Percentiles rank a stretch among this genome's conserved stretches.
Evolutionary conservation across 2,797 vertebrate species (phyloP).

Genomic region (Lacerta agilis): DNA sequence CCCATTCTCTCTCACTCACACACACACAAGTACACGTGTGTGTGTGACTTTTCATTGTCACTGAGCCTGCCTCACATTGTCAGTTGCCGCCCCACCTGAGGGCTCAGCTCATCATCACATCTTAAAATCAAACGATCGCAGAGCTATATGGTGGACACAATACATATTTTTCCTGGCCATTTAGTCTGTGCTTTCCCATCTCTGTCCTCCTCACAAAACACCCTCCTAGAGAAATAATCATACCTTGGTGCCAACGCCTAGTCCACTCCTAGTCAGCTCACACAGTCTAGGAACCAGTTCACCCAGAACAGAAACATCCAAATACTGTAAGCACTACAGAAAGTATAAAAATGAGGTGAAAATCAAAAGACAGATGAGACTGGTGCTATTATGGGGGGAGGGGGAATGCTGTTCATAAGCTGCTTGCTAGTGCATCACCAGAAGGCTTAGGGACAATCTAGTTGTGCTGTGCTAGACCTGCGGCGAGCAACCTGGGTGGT

Average conservation of each 20-base stretch:
- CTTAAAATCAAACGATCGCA: background rate
- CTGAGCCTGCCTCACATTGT: background rate
- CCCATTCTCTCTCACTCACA: background rate
- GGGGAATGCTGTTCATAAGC: background rate
- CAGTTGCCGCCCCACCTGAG: background rate
- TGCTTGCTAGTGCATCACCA: background rate
- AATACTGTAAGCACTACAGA: slow-evolving; percentile 93
- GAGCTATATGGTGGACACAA: background rate
- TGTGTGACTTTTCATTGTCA: background rate
- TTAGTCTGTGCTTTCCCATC: background rate
- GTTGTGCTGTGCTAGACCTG: too few species aligned
- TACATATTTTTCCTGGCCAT: accelerated
- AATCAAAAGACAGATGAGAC: background rate
- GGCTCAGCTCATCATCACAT: background rate
- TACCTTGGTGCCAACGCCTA: slow-evolving; percentile 98
- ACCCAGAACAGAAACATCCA: slow-evolving; percentile 91
- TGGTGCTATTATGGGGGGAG: background rate
- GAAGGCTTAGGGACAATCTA: background rate
- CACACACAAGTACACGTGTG: too few species aligned
- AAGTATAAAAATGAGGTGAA: slow-evolving; percentile 33
- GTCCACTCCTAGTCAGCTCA: slow-evolving; percentile 93
- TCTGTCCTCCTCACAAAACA: background rate
- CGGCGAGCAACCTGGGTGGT: background rate
- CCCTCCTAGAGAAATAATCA: background rate
- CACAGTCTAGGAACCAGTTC: slow-evolving; percentile 93